A percentile compares a stretch with the other conserved stretches of the same genome.
Conservation (phyloP, 2,888 invertebrate genomes). For the Stramonita haemastoma region DNA sequence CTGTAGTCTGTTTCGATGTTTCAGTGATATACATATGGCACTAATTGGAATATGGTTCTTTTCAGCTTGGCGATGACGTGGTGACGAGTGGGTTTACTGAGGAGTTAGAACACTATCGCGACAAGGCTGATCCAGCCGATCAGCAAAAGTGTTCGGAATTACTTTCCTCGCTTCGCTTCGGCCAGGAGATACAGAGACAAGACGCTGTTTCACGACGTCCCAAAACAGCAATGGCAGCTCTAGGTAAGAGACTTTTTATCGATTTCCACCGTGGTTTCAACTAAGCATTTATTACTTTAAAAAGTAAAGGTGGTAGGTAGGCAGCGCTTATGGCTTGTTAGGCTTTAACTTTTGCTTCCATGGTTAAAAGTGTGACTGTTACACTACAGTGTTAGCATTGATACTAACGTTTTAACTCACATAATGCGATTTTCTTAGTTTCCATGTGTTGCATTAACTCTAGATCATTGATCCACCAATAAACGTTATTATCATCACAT, state of each 20-base stretch:
- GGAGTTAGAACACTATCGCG: slow-evolving; percentile 68
- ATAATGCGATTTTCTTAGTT: too few species aligned
- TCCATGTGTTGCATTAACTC: too few species aligned
- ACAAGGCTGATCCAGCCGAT: slow-evolving; percentile 66
- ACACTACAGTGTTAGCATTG: not conserved
- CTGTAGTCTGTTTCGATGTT: not conserved
- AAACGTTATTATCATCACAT: too few species aligned
- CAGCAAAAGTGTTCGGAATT: slow-evolving; percentile 69
- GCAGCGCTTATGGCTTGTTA: not conserved
- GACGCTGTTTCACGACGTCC: slow-evolving; percentile 54
- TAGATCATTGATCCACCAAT: too few species aligned
- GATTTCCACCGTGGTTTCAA: not conserved
- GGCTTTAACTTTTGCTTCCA: not conserved
- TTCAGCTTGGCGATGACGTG: slow-evolving; percentile 69
- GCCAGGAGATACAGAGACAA: slow-evolving; percentile 49
- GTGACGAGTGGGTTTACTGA: slow-evolving; percentile 64
- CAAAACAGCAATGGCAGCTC: slow-evolving; percentile 63
- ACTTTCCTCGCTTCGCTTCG: slow-evolving; percentile 63
- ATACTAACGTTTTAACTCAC: too few species aligned
- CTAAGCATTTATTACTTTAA: too few species aligned
- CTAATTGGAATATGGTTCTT: slow-evolving; percentile 30
- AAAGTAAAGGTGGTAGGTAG: too few species aligned
- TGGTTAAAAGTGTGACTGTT: not conserved
- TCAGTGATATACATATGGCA: not conserved
- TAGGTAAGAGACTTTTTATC: slow-evolving; percentile 55